Percentiles rank a stretch among this genome's conserved stretches.
Evolutionary conservation across 2,888 invertebrate species (phyloP).

Genomic region (Eupithecia insigniata): DNA sequence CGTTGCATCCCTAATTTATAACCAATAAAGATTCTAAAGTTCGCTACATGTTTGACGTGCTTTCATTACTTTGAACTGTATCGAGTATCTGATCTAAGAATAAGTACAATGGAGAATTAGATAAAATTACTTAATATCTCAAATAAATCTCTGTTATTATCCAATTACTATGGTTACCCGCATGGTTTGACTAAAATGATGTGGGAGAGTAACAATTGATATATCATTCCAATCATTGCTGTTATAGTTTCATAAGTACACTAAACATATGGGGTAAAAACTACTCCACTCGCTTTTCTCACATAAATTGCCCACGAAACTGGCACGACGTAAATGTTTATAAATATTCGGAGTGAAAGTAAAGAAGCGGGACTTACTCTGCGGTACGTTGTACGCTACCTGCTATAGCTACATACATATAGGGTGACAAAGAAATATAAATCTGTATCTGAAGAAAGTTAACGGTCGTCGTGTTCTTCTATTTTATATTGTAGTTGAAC

Average conservation of each 20-base stretch:
- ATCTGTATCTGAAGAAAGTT: neutral
- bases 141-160: slow-evolving; percentile 26
- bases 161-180: slow-evolving; percentile 35
- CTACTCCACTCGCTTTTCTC: slow-evolving; percentile 29
- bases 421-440: slow-evolving; percentile 6
- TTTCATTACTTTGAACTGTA: neutral
- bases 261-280: neutral
- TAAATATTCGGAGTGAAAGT: slow-evolving; percentile 60
- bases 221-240: slow-evolving; percentile 35
- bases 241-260: slow-evolving; percentile 22
- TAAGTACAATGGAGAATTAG: neutral
- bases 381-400: slow-evolving; percentile 30
- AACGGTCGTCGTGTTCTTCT: neutral
- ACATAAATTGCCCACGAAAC: slow-evolving; percentile 32
- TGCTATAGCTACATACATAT: neutral
- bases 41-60: neutral
- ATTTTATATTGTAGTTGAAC: neutral
- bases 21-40: neutral
- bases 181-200: slow-evolving; percentile 27
- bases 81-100: neutral
- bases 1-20: no score
- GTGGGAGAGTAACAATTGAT: slow-evolving; percentile 41
- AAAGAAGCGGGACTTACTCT: slow-evolving; percentile 55
- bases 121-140: neutral
- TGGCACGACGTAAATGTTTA: slow-evolving; percentile 34